Conservation (phyloP, 1,140 invertebrate genomes). For the Pygmarrhopalites habei region DNA sequence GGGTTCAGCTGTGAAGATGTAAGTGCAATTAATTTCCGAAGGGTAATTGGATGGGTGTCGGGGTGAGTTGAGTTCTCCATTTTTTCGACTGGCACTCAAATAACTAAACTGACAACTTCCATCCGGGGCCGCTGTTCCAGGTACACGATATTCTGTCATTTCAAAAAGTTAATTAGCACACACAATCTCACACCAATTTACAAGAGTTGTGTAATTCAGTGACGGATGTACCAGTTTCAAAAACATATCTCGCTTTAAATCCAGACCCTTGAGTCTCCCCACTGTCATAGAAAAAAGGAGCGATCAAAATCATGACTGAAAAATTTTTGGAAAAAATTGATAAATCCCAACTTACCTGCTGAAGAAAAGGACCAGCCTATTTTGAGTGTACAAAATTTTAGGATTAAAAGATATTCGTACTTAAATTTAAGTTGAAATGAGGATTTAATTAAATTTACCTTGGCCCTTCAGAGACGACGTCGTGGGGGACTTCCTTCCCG, state of each 20-base stretch:
- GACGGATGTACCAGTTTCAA: slow-evolving; percentile 57
- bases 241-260: slow-evolving; percentile 84
- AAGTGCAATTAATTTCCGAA: slow-evolving; percentile 84
- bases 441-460: too few relatives aligned
- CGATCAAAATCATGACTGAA: too few relatives aligned
- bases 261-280: slow-evolving; percentile 78
- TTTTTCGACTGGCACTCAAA: slow-evolving; percentile 71
- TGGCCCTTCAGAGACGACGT: slow-evolving; percentile 79
- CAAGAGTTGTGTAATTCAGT: too few relatives aligned
- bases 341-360: too few relatives aligned
- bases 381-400: too few relatives aligned
- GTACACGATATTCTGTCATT: slow-evolving; percentile 84
- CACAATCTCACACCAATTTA: slow-evolving; percentile 10
- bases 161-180: slow-evolving; percentile 35
- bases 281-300: too few relatives aligned
- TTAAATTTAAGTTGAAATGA: too few relatives aligned
- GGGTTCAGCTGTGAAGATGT: slow-evolving; percentile 72
- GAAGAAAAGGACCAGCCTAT: slow-evolving; percentile 87
- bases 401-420: too few relatives aligned
- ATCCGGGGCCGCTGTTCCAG: slow-evolving; percentile 84
- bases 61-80: slow-evolving; percentile 89
- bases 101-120: slow-evolving; percentile 86
- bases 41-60: slow-evolving; percentile 93
- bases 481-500: slow-evolving; percentile 60
- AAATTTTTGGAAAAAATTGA: too few relatives aligned